A percentile compares a stretch with the other conserved stretches of the same genome.
Conservation (phyloP, 1,140 invertebrate genomes). For the Sarcophaga peregrina region DNA sequence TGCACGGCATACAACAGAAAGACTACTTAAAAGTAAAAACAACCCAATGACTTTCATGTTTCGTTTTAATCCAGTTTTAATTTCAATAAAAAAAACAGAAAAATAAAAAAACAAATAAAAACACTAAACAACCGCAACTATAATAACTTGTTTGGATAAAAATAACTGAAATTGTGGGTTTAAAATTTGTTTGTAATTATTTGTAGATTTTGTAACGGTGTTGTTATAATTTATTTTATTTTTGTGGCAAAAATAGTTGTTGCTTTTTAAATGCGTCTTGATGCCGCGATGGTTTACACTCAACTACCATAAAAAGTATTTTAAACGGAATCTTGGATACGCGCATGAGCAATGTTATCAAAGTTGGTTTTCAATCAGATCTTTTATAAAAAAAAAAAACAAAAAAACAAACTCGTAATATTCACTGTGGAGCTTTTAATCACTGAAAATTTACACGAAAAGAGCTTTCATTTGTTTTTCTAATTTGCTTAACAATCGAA, state of each 20-base stretch:
- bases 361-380: neutral
- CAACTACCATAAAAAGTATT: slow-evolving; percentile 50
- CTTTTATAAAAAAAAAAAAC: neutral
- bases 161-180: neutral
- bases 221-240: neutral
- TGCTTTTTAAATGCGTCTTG: slow-evolving; percentile 51
- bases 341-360: neutral
- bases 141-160: neutral
- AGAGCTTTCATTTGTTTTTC: neutral
- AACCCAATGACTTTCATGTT: neutral
- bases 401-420: neutral
- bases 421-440: neutral
- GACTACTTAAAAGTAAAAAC: neutral
- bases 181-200: neutral
- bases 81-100: neutral
- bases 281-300: slow-evolving; percentile 59
- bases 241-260: neutral
- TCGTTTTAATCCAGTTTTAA: neutral
- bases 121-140: neutral
- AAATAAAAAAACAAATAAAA: neutral
- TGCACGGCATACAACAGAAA: slow-evolving; percentile 38
- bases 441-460: neutral
- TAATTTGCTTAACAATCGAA: slow-evolving; percentile 12
- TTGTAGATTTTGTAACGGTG: neutral
- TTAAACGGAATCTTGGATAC: neutral